Evolutionary conservation across 1,140 invertebrate genomes (phyloP), one percentile per base, ranked within the genome.

Genomic region (Epicauta chinensis): DNA sequence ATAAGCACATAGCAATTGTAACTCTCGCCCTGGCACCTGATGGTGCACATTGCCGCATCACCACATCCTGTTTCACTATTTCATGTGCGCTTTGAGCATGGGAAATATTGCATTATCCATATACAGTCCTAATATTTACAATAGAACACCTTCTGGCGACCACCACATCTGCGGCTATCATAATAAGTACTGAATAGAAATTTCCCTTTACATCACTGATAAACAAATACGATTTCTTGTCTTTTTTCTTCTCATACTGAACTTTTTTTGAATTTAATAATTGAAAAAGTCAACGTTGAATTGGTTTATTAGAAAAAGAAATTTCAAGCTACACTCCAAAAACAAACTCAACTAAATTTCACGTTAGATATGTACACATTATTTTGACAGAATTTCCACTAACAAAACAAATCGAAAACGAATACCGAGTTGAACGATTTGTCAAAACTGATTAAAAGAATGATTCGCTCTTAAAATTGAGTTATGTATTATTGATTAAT

Each of bases 1-100:
- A 51, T 59, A 54, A 58, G 59, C 63, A 65, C 63, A 65, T 60
- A 44, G 55, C 59, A 65, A 65, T 62, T 65, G 63, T 65, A 65
- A 65, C 63, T 65, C 57, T 63, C 53, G 46, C 40, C 23, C 52
- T 42, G 55, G 59, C 63, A 63, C 63, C 61, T 65, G 61, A 56
- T 59, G 61, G 61, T 41, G 53, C 53, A 56, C 59, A 65, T 60
- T 62, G 53, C 56, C 63, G 51, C 55, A 61, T 58, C 62, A 61
- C 55, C 57, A 56, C 62, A 59, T 60, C 51, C 57, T 46, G 57
- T 55, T 58, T 50, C 45, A 61, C 53, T 57, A 61, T 61, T 60
- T 59, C 60, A 59, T 58, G 53, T 40, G 50, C 60, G 60, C 58
- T 50, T 34, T 23, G 45, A 60, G 62, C 59, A 64, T 64, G 58